Base-by-base conservation (phyloP, 2,113 vertebrate genomes). In the Tympanuchus pallidicinctus region DNA sequence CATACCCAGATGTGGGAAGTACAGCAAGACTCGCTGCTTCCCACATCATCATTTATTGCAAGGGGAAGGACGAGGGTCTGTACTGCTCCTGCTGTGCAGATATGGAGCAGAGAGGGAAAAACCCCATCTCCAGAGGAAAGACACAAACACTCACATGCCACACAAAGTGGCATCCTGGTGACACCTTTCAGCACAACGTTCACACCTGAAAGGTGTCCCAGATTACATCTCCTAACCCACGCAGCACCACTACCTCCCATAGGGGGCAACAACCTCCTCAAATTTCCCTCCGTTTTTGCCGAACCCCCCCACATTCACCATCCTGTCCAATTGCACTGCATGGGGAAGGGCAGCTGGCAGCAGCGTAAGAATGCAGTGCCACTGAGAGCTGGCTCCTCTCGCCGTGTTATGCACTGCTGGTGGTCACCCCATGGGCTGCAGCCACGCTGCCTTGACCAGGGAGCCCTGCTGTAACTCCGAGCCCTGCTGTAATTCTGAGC, bases 21-120 rank as follows among this genome's bases (percentile, higher is more conserved):
- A 73, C 66, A 66, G 48, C 63, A 91, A 84, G 75, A 80, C 92
- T 90, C 25, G 61, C 73, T 92, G 83, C 25, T 92, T 65, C 78
- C 59, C 63, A 45, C 13, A 40, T 5, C 54, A 22, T 20, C 36
- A 43, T 38, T 91, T 48, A 40, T 40, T 54, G 27, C 48, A n/a
- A 59, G 59, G 22, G 88, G 75, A 18, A 36, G 32, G 13, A 64
- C 21, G 17, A 27, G 61, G 36, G 24, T 36, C 38, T 69, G 28
- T 15, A 1, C 28, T 20, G 16, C 21, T 86, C 42, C 73, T 47
- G n/a, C 67, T n/a, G 25, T 18, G 40, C 69, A 80, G 25, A 7
- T 20, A 14, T 4, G 7, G 59, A 91, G 40, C 70, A 63, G 27
- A 3, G 69, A 19, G 45, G 12, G 1, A 8, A 86, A 67, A 50